Conservation (phyloP, 2,888 invertebrate species). For the Melanchra persicariae region DNA sequence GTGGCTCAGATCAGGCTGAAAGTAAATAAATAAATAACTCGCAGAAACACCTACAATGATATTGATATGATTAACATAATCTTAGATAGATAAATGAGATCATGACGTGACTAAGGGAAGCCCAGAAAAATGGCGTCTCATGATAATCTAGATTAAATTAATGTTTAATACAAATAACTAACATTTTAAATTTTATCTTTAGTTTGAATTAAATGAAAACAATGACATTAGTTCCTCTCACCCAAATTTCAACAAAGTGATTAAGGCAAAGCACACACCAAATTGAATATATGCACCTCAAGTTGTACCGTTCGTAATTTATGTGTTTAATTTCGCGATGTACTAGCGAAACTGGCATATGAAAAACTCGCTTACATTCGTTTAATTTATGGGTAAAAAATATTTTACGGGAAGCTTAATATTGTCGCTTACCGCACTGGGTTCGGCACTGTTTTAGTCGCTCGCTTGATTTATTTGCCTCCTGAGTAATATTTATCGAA, state of each 20-base stretch:
- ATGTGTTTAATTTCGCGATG: constrained; percentile 89
- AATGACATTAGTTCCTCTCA: neutral
- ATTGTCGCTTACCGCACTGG: constrained; percentile 71
- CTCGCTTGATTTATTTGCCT: constrained; percentile 59
- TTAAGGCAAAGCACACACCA: constrained; percentile 49
- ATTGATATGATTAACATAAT: neutral
- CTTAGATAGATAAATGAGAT: no score
- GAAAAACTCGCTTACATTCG: constrained; percentile 85
- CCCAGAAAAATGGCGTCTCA: neutral
- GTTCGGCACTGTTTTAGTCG: constrained; percentile 64
- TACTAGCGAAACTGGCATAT: constrained; percentile 83
- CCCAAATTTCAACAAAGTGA: constrained; percentile 22
- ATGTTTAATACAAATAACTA: neutral
- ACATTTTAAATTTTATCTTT: no score
- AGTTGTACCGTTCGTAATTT: constrained; percentile 79
- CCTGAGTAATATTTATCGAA: constrained; percentile 58
- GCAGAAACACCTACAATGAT: neutral
- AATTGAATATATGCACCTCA: constrained; percentile 62
- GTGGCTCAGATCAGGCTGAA: no score
- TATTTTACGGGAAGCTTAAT: constrained; percentile 77
- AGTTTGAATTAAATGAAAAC: neutral
- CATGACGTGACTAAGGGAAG: no score
- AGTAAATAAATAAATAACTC: no score
- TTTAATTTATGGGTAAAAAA: constrained; percentile 88
- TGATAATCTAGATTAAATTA: neutral